Evolutionary conservation across 2,797 vertebrate species (phyloP), one percentile per base, ranked within the genome.

Genomic region (Melanotaenia nigrans): DNA sequence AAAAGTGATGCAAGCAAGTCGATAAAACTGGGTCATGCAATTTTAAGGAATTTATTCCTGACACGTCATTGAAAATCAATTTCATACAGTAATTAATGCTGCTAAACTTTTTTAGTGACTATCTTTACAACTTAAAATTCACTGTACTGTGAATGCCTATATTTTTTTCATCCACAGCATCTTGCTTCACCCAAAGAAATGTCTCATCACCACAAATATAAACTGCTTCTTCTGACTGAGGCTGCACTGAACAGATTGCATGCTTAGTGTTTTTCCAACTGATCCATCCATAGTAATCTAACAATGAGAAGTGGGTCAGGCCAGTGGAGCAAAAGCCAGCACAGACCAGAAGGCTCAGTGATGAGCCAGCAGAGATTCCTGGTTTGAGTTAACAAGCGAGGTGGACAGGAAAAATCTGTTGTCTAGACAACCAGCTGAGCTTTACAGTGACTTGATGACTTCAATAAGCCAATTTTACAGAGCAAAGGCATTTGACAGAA

Each of bases 241-340:
- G 35, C 35, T 16, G 9, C 24, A 33, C 20, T 47, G 56, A 82
- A 76, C 78, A 85, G 76, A 89, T 66, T 84, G 76, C 74, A 78
- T 45, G 75, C 74, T 83, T 57, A 65, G 51, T n/a, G 1, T 59
- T 83, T 81, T 85, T 89, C 45, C 55, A 83, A 79, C 67, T 73
- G 75, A 78, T 85, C 82, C 75, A 84, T 77, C 64, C 7, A 75
- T 75, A 75, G 80, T 82, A 81, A 83, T 81, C 82, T 80, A 79
- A 81, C 71, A 82, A 73, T 51, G 59, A 84, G 74, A 91, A 86
- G 3, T 89, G 82, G 88, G 85, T 91, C 86, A 90, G 78, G 85
- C 77, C 71, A 88, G 64, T 72, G 61, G 76, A 88, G 79, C 80
- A 74, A 68, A 74, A 73, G 75, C 66, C 80, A 80, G 65, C 6